Conservation (phyloP, 2,113 vertebrate species). For the Callocephalon fimbriatum region DNA sequence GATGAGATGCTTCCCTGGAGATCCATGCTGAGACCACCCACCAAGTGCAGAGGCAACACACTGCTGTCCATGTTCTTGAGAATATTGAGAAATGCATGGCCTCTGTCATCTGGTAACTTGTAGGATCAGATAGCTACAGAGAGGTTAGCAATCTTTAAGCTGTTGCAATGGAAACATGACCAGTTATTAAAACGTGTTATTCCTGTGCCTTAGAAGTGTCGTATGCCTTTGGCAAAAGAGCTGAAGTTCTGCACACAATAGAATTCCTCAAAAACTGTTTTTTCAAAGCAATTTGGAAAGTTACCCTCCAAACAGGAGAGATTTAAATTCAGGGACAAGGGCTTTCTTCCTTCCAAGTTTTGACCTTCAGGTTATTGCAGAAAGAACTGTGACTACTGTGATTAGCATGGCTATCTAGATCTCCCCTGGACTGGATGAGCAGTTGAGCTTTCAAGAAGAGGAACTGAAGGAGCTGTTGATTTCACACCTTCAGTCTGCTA, state of each 20-base stretch:
- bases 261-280: not conserved
- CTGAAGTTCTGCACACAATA: not conserved
- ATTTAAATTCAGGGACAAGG: not conserved
- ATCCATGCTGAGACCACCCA: not conserved
- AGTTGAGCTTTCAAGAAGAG: not conserved
- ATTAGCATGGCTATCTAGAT: not conserved
- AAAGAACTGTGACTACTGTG: not conserved
- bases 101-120: not conserved
- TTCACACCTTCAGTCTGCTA: not conserved
- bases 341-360: not conserved
- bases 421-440: not conserved
- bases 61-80: not conserved
- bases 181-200: not conserved
- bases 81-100: not conserved
- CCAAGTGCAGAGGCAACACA: not conserved
- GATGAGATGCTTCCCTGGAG: not conserved
- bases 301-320: not conserved
- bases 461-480: not conserved
- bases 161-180: not conserved
- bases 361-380: not conserved
- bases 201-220: accelerated
- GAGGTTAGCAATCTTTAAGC: not conserved
- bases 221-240: not conserved
- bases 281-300: not conserved
- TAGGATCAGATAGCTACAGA: not conserved